Evolutionary conservation across 2,888 invertebrate species (phyloP).

Genomic region (Hipparchia semele): DNA sequence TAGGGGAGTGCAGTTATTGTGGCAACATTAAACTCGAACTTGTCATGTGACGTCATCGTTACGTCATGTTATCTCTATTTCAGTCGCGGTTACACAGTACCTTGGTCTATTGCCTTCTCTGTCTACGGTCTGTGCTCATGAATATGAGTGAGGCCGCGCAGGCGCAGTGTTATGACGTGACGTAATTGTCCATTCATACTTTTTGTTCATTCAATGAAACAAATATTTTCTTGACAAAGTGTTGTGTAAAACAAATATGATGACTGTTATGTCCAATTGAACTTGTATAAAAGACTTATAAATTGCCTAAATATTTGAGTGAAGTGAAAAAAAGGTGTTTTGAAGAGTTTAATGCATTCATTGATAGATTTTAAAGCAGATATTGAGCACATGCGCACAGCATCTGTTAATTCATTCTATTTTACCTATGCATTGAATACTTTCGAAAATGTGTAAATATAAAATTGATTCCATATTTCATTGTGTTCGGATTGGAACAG

Average conservation of each 20-base stretch:
- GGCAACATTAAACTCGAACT: too few relatives aligned
- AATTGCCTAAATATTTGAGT: slow-evolving; percentile 43
- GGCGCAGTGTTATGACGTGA: slow-evolving; percentile 78
- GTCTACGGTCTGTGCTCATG: too few relatives aligned
- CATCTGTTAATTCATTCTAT: slow-evolving; percentile 55
- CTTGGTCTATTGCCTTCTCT: too few relatives aligned
- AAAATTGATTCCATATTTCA: slow-evolving; percentile 48
- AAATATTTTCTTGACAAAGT: slow-evolving; percentile 65
- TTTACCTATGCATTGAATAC: slow-evolving; percentile 37
- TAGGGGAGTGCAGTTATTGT: too few relatives aligned
- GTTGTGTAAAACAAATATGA: slow-evolving; percentile 52
- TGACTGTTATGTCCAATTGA: slow-evolving; percentile 41
- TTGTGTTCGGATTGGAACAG: slow-evolving; percentile 56
- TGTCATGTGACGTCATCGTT: too few relatives aligned
- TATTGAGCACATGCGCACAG: slow-evolving; percentile 75
- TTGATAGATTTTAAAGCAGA: slow-evolving; percentile 71
- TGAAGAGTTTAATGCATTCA: slow-evolving; percentile 66
- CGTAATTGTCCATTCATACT: slow-evolving; percentile 82
- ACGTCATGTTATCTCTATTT: too few relatives aligned
- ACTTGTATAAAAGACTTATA: slow-evolving; percentile 38
- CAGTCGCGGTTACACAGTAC: too few relatives aligned
- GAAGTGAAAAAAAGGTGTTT: slow-evolving; percentile 49
- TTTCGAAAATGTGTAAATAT: slow-evolving; percentile 55
- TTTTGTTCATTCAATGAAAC: slow-evolving; percentile 78
- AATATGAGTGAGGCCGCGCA: slow-evolving; percentile 60